A percentile compares a stretch with the other conserved stretches of the same genome.
Conservation (phyloP, 2,888 invertebrate genomes). For the Orthosia cruda region DNA sequence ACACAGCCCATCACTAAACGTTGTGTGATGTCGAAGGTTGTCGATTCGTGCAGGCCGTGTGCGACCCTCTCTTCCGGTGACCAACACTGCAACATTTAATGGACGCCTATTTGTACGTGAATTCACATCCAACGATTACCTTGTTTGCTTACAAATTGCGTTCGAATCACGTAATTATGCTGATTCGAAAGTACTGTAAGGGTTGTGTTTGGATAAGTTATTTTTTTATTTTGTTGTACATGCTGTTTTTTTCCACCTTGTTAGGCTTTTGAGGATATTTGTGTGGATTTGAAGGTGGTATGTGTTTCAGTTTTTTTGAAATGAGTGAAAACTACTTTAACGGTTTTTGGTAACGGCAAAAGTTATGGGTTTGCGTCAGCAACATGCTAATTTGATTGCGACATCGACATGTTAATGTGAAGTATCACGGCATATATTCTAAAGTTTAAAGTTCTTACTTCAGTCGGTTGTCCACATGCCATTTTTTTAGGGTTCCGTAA, state of each 20-base stretch:
- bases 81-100: slow-evolving; percentile 83
- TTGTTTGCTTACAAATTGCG: slow-evolving; percentile 69
- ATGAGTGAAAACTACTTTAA: no score
- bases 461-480: no score
- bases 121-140: slow-evolving; percentile 69
- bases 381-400: no score
- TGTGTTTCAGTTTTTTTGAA: neutral
- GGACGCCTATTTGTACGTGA: slow-evolving; percentile 80
- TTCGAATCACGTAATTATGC: slow-evolving; percentile 61
- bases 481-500: no score
- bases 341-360: no score
- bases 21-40: slow-evolving; percentile 91
- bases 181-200: slow-evolving; percentile 55
- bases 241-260: slow-evolving; percentile 3
- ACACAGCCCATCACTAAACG: slow-evolving; percentile 76
- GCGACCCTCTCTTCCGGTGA: slow-evolving; percentile 87
- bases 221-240: slow-evolving; percentile 24
- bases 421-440: no score
- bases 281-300: neutral
- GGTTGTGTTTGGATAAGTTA: slow-evolving; percentile 21
- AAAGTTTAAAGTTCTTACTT: no score
- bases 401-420: no score
- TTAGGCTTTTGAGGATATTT: neutral
- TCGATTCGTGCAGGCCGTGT: slow-evolving; percentile 81
- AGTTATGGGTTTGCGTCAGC: no score